phyloP scores from a whole-genome alignment of 2,888 invertebrate genomes.

The Acleris emargana region DNA sequence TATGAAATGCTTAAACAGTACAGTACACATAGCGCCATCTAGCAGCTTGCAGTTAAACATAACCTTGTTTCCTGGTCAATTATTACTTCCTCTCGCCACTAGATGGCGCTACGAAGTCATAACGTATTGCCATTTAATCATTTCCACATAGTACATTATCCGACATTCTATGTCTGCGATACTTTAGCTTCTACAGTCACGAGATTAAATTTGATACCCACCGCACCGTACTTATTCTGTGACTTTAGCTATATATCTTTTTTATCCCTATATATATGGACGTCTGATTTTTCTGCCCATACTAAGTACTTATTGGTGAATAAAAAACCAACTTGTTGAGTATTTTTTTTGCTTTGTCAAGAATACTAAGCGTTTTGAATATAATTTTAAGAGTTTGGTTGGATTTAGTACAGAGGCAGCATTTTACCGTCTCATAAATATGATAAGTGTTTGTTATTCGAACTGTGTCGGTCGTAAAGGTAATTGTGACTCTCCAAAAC shows the following conservation, averaged over 20 bases:
- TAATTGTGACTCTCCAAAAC: too few species aligned
- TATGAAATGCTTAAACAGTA: not conserved
- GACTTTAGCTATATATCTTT: too few species aligned
- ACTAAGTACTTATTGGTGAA: not conserved
- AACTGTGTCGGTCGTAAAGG: not conserved
- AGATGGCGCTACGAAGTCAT: not conserved
- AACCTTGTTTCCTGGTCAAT: not conserved
- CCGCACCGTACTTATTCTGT: too few species aligned
- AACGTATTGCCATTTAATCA: not conserved
- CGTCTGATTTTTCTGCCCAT: not conserved
- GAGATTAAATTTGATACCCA: too few species aligned
- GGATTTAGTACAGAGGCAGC: not conserved
- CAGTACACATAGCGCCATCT: not conserved
- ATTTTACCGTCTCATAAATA: not conserved
- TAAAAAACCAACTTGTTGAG: not conserved
- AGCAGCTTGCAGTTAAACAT: not conserved
- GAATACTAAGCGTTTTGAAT: not conserved
- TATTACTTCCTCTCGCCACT: not conserved
- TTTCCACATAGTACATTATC: too few species aligned
- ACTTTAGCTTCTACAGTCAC: not conserved
- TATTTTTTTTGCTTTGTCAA: too few species aligned
- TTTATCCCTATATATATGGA: not conserved
- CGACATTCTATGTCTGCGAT: too few species aligned
- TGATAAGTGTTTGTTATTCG: conserved; percentile 1
- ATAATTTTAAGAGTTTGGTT: not conserved